Percentiles rank a stretch among this genome's conserved stretches.
Conservation (phyloP, 2,888 invertebrate genomes). For the Sympetrum striolatum region DNA sequence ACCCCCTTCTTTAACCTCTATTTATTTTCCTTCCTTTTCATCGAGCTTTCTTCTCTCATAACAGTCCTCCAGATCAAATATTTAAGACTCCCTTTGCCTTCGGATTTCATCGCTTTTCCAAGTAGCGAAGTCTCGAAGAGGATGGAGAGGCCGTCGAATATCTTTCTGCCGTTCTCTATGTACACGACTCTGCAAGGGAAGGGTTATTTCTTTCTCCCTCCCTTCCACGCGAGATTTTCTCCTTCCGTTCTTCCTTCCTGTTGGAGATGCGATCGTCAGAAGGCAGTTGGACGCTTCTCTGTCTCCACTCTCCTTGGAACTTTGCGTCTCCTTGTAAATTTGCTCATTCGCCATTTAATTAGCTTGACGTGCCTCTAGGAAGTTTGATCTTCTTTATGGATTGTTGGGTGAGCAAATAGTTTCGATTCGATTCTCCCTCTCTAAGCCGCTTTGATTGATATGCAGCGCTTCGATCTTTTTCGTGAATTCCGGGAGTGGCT, state of each 20-base stretch:
- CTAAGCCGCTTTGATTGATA: not conserved
- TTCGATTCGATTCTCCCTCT: not conserved
- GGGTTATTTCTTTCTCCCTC: not conserved
- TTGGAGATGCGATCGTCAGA: not conserved
- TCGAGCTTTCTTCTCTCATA: not conserved
- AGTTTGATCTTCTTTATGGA: constrained; percentile 2
- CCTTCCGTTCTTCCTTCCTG: not conserved
- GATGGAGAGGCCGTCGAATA: not conserved
- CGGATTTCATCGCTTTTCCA: not conserved
- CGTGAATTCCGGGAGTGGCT: too few relatives aligned
- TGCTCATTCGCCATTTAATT: constrained; percentile 11
- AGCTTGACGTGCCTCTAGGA: not conserved
- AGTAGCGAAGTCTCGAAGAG: not conserved
- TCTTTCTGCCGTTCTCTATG: not conserved
- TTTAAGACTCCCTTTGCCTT: not conserved
- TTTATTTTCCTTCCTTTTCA: not conserved
- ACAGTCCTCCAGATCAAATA: not conserved
- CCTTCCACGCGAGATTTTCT: not conserved
- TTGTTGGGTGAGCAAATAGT: not conserved
- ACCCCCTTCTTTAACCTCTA: not conserved
- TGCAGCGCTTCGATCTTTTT: not conserved
- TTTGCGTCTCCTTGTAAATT: not conserved
- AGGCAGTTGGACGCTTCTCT: not conserved
- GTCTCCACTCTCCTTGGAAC: not conserved
- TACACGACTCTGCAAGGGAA: not conserved